These are phyloP conservation scores for Plusia festucae DNA, from an alignment of 2,888 invertebrate species.

Conservation along the genomic window DNA sequence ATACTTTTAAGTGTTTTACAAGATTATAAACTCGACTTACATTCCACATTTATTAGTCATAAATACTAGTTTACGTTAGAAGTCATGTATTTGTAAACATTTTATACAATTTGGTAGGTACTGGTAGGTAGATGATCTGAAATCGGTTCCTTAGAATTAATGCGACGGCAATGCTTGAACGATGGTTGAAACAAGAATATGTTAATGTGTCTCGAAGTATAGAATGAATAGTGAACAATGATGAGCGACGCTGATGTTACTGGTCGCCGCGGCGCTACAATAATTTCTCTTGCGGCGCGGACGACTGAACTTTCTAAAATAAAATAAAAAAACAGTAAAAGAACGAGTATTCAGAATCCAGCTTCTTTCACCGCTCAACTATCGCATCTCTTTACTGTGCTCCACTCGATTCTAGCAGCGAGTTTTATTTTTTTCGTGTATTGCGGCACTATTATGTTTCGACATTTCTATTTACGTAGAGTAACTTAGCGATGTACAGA, in stretches of 20 bases:
- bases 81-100: slow-evolving; percentile 67
- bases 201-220: slow-evolving; percentile 62
- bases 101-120: slow-evolving; percentile 71
- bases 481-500: slow-evolving; percentile 55
- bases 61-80: slow-evolving; percentile 69
- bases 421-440: slow-evolving; percentile 65
- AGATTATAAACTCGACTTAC: slow-evolving; percentile 69
- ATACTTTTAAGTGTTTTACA: slow-evolving; percentile 70
- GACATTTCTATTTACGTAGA: slow-evolving; percentile 54
- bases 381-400: slow-evolving; percentile 74
- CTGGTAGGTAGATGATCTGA: slow-evolving; percentile 63
- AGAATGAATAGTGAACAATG: slow-evolving; percentile 79
- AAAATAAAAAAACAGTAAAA: slow-evolving; percentile 85
- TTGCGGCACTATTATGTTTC: slow-evolving; percentile 58
- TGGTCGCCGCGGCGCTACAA: slow-evolving; percentile 68
- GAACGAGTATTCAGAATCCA: slow-evolving; percentile 83
- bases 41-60: slow-evolving; percentile 76
- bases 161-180: not conserved
- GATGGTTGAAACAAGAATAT: slow-evolving; percentile 6
- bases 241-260: slow-evolving; percentile 81
- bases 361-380: slow-evolving; percentile 87
- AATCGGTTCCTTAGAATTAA: slow-evolving; percentile 62
- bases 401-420: slow-evolving; percentile 64
- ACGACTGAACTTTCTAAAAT: slow-evolving; percentile 88
- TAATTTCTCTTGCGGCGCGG: slow-evolving; percentile 86